Conservation (phyloP, 2,888 invertebrate species). For the Acanthosepion esculentum region DNA sequence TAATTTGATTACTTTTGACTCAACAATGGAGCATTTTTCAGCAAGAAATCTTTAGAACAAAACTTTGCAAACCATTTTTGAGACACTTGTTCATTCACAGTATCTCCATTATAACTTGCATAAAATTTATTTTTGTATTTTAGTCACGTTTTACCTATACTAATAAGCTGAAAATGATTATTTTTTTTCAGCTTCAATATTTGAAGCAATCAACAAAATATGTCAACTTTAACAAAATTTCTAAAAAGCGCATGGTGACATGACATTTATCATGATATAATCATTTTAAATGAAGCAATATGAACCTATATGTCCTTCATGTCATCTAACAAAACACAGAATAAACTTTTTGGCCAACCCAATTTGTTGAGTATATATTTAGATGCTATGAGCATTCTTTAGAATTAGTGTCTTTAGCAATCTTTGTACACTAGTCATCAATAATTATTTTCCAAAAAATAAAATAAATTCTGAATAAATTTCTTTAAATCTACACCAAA, state of each 20-base stretch:
- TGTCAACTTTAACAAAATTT: neutral
- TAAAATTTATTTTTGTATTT: neutral
- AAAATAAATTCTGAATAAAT: neutral
- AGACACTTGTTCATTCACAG: neutral
- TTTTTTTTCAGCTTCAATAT: neutral
- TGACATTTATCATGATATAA: neutral
- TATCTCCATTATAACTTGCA: neutral
- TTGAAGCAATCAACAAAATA: neutral
- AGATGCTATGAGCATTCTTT: neutral
- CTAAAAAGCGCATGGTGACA: neutral
- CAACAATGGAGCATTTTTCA: neutral
- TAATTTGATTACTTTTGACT: neutral
- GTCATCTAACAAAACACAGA: neutral
- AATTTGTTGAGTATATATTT: neutral
- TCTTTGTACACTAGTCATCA: neutral
- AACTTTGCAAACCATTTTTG: neutral
- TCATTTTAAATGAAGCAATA: neutral
- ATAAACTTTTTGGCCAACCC: neutral
- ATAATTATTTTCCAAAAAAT: neutral
- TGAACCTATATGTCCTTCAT: no score
- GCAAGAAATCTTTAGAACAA: neutral
- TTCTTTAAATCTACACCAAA: neutral
- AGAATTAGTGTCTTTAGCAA: neutral
- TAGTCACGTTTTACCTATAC: neutral
- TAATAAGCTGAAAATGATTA: neutral